phyloP scores from a whole-genome alignment of 2,113 vertebrate species.

The Atlantisia rogersi region DNA sequence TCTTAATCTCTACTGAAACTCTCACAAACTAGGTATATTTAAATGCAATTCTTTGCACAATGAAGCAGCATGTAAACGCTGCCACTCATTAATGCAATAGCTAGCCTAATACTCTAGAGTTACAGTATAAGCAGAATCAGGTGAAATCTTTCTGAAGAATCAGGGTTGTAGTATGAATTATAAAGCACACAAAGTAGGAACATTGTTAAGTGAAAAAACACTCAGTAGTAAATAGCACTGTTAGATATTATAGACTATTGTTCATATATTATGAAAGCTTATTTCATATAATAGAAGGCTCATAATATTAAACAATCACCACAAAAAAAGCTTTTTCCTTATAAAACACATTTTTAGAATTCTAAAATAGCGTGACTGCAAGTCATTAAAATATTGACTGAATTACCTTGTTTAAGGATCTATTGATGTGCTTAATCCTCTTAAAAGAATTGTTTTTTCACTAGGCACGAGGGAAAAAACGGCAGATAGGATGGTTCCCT shows the following conservation, averaged over 20 bases:
- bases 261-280: neutral
- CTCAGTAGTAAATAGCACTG: neutral
- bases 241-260: neutral
- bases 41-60: neutral
- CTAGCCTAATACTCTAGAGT: neutral
- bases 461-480: constrained; percentile 95
- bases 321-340: neutral
- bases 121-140: neutral
- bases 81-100: neutral
- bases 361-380: neutral
- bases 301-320: neutral
- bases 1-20: neutral
- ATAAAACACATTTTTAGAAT: neutral
- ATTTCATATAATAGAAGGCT: fast-evolving
- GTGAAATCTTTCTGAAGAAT: neutral
- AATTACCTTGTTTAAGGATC: neutral
- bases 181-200: neutral
- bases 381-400: neutral
- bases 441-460: constrained; percentile 36
- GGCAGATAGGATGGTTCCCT: constrained; percentile 99
- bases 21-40: neutral
- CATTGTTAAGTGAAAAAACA: neutral
- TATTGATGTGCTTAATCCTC: neutral
- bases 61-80: neutral
- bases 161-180: neutral